These are phyloP conservation scores for Lepidurus apus DNA, from an alignment of 1,140 invertebrate genomes.

Conservation along the genomic window DNA sequence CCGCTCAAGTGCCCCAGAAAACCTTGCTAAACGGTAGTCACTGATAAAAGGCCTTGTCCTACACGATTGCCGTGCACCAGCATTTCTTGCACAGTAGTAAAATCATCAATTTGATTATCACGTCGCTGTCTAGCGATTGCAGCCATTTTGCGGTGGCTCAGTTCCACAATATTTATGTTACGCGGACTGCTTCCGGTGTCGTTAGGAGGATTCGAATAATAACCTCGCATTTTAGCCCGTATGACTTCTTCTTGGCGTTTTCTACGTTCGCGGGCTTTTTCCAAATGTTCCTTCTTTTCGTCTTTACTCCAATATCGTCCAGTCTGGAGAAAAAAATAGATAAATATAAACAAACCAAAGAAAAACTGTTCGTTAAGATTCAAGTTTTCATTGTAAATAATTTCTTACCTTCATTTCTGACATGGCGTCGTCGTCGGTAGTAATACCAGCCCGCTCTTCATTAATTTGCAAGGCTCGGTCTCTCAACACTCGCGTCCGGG, in stretches of 20 bases:
- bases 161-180: conserved; percentile 45
- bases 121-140: conserved; percentile 44
- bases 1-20: not conserved
- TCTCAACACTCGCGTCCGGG: conserved; percentile 61
- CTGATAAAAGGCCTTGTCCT: conserved; percentile 16
- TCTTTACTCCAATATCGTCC: conserved; percentile 76
- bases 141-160: conserved; percentile 51
- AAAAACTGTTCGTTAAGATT: not conserved
- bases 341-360: conserved; percentile 24
- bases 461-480: conserved; percentile 62
- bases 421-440: conserved; percentile 74
- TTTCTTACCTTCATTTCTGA: conserved; percentile 64
- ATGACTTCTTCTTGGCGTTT: conserved; percentile 49
- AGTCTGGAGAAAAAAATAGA: conserved; percentile 45
- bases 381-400: not conserved
- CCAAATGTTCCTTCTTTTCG: conserved; percentile 67
- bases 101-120: conserved; percentile 48
- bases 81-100: conserved; percentile 51
- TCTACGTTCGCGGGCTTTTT: conserved; percentile 60
- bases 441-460: conserved; percentile 64
- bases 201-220: not conserved
- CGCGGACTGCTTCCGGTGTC: not conserved
- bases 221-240: conserved; percentile 32
- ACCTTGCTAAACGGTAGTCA: not conserved
- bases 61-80: conserved; percentile 47